Evolutionary conservation across 2,888 invertebrate species (phyloP).

Genomic region (Hermodice carunculata): DNA sequence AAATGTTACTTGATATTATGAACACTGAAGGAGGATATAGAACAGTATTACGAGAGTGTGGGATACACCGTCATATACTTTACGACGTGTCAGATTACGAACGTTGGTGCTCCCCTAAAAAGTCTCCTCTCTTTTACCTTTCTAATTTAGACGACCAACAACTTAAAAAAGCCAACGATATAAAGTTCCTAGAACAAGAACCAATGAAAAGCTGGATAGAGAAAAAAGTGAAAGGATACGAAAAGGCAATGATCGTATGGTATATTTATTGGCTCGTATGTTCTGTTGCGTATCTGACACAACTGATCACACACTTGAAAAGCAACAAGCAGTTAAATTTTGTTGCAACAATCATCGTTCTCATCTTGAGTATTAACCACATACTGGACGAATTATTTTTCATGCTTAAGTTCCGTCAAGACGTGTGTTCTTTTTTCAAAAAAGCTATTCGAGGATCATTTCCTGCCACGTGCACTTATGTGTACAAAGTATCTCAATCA

Average conservation of each 20-base stretch:
- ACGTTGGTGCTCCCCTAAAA: neutral
- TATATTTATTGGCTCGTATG: no score
- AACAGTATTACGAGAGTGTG: neutral
- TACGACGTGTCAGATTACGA: neutral
- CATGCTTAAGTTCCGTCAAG: neutral
- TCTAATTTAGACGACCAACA: neutral
- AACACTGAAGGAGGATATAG: neutral
- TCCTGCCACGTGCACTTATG: no score
- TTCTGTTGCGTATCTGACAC: no score
- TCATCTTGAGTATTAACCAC: no score
- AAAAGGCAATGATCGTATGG: no score
- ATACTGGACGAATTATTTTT: neutral
- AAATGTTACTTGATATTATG: neutral
- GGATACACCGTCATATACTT: neutral
- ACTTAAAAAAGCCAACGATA: neutral
- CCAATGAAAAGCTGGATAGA: neutral
- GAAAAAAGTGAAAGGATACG: neutral
- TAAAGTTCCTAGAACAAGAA: neutral
- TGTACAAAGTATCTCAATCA: no score
- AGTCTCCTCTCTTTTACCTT: neutral
- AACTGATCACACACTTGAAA: no score
- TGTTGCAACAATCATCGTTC: no score
- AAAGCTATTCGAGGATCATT: neutral
- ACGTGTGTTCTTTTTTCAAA: neutral
- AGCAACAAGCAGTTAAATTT: no score